Evolutionary conservation across 1,140 invertebrate genomes (phyloP), one percentile per base, ranked within the genome.

Genomic region (Drosophila ohnishii): DNA sequence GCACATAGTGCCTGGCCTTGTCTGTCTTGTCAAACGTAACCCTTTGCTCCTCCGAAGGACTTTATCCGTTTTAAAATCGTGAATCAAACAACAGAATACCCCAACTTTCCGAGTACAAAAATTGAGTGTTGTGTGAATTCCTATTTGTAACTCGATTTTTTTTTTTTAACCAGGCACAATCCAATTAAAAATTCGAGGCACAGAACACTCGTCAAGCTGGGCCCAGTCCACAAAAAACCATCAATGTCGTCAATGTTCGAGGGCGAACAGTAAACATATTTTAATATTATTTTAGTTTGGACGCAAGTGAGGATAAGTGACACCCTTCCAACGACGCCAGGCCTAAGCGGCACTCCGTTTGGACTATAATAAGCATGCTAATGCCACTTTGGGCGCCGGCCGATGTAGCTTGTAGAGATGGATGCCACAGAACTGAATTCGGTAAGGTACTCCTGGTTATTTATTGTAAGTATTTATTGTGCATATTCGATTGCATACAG

Each of bases 391-490:
- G 28, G 42, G 60, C 32, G 16, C 22, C 8, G 19, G 22, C 22
- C 8, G 19, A 22, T 56, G 42, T 11, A 47, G 11, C 19, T 22
- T 4, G 25, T 28, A 30, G 13, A 62, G 13, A 22, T 13, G 22
- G 3, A 30, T 14, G 28, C 47, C n/a, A 32, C 42, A 44, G 32
- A 16, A 5, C 11, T 22, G 9, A 8, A 13, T 32, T 51, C 10
- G 11, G 1, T 35, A 53, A 53, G 50, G 59, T 61, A 70, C 62
- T 78, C 67, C 67, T 13, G 13, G 61, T 70, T 78, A 82, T 79
- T 86, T 86, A 73, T 87, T 87, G 37, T 30, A 67, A 30, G 45
- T 87, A 78, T 82, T 87, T 87, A 87, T 85, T 81, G 65, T 87
- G 86, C 71, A 79, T 82, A 76, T 71, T 67, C 22, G 40, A 62